phyloP scores from a whole-genome alignment of 2,888 invertebrate genomes.

The Cepaea hortensis region DNA sequence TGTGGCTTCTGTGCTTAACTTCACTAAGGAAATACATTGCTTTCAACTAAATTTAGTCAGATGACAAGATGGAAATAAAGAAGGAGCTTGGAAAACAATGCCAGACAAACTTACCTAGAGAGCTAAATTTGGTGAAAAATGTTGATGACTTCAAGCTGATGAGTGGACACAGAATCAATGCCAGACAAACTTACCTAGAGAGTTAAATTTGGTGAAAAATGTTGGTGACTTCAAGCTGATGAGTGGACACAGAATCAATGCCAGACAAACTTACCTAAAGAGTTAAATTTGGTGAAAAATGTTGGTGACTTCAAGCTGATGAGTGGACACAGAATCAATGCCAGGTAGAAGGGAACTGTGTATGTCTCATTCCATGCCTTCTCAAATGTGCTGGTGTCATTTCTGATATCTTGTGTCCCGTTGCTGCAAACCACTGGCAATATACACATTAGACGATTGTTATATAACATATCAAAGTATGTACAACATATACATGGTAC shows the following conservation, averaged over 20 bases:
- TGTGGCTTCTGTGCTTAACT: too few relatives aligned
- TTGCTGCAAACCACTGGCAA: conserved; percentile 27
- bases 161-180: conserved; percentile 81
- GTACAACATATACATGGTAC: too few relatives aligned
- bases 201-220: conserved; percentile 94
- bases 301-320: conserved; percentile 90
- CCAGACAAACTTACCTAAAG: conserved; percentile 83
- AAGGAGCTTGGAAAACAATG: too few relatives aligned
- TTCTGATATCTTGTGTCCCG: background rate
- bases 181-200: conserved; percentile 82
- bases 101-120: conserved; percentile 82
- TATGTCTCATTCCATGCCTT: conserved; percentile 84
- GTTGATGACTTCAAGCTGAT: conserved; percentile 90
- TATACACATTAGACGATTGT: background rate
- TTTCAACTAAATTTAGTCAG: too few relatives aligned
- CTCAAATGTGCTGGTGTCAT: conserved; percentile 37
- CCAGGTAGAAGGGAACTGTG: conserved; percentile 89
- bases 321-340: conserved; percentile 86
- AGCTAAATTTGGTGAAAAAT: conserved; percentile 94
- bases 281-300: conserved; percentile 94
- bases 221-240: conserved; percentile 90
- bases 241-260: conserved; percentile 81
- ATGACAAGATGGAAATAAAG: too few relatives aligned
- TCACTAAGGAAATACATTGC: too few relatives aligned
- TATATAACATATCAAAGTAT: too few relatives aligned